Conservation (phyloP, 2,113 vertebrate species). For the human region DNA sequence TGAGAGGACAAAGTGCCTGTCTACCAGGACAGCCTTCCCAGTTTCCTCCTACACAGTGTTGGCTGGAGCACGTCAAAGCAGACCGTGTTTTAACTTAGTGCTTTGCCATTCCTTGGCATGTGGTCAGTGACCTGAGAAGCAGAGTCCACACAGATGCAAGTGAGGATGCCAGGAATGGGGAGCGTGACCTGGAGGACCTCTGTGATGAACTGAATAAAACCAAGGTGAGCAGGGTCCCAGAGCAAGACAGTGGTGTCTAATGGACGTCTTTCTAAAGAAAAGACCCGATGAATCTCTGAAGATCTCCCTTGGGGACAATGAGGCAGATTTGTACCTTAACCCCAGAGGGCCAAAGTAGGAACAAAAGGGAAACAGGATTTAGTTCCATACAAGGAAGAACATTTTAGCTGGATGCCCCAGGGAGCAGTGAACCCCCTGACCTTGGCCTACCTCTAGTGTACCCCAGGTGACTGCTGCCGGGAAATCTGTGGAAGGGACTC, state of each 20-base stretch:
- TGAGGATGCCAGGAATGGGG: background rate
- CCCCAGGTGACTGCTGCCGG: background rate
- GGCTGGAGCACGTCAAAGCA: background rate
- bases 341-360: background rate
- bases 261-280: background rate
- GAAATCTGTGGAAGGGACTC: background rate
- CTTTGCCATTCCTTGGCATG: background rate
- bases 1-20: background rate
- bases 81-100: background rate
- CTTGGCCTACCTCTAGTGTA: background rate
- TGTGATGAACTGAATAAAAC: background rate
- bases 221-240: background rate
- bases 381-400: background rate
- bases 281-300: background rate
- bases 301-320: background rate
- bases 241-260: background rate
- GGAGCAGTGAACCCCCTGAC: background rate
- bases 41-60: background rate
- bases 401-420: background rate
- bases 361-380: background rate
- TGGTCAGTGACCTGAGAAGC: background rate
- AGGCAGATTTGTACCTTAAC: background rate
- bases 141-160: background rate
- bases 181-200: too few species aligned
- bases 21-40: background rate